Percentiles rank a stretch among this genome's conserved stretches.
These are phyloP conservation scores for Enoplosus armatus DNA, from an alignment of 2,797 vertebrate species.

Conservation along the genomic window DNA sequence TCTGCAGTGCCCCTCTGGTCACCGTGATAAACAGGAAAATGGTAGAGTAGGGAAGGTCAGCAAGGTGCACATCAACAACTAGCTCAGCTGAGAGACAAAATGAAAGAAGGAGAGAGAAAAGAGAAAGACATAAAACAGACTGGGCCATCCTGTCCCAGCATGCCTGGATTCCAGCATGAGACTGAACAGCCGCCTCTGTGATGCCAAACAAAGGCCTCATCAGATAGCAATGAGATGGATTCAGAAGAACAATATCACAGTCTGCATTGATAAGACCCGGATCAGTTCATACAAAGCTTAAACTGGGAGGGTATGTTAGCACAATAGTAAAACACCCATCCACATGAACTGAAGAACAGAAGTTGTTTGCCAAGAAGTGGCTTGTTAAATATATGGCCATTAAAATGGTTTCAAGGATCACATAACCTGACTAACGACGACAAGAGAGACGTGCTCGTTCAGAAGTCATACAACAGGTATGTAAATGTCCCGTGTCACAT, in stretches of 20 bases:
- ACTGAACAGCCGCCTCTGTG: conserved; percentile 66
- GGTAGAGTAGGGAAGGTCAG: conserved; percentile 1
- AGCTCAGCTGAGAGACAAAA: neutral
- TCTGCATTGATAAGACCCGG: neutral
- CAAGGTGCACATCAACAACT: neutral
- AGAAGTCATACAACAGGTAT: neutral
- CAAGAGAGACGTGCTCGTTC: neutral
- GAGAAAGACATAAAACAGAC: conserved; percentile 21
- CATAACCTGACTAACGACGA: neutral
- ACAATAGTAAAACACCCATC: neutral
- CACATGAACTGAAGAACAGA: neutral
- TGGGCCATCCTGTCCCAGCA: conserved; percentile 61
- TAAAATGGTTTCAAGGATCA: neutral
- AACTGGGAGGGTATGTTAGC: neutral
- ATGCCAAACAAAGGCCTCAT: conserved; percentile 70
- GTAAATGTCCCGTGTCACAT: conserved; percentile 16
- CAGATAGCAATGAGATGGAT: conserved; percentile 50
- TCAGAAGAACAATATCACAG: conserved; percentile 40
- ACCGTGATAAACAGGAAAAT: conserved; percentile 13
- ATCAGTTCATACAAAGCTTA: conserved; percentile 13
- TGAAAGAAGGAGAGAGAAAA: neutral
- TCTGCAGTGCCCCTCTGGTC: neutral
- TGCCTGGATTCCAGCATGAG: conserved; percentile 71
- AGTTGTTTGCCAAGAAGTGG: neutral
- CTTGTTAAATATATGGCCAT: neutral